A percentile compares a stretch with the other conserved stretches of the same genome.
phyloP scores from a whole-genome alignment of 2,888 invertebrate genomes.

The Microdon myrmicae region DNA sequence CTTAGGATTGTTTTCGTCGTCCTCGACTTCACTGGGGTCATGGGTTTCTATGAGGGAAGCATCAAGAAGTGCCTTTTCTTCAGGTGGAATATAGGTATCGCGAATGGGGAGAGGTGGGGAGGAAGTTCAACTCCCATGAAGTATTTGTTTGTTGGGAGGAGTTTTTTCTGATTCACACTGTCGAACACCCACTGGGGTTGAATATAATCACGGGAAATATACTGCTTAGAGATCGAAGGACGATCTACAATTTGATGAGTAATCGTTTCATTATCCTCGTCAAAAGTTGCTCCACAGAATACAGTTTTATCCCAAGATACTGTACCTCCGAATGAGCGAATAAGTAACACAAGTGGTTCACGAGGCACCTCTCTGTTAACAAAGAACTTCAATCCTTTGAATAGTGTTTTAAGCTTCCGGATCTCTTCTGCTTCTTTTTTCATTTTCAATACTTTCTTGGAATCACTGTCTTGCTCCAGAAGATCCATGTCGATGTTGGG shows the following conservation, averaged over 20 bases:
- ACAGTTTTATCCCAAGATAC: slow-evolving; percentile 94
- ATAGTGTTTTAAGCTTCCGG: slow-evolving; percentile 82
- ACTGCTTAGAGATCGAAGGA: slow-evolving; percentile 83
- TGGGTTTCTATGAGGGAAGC: slow-evolving; percentile 71
- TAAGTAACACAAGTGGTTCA: slow-evolving; percentile 91
- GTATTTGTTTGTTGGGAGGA: slow-evolving; percentile 92
- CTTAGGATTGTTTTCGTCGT: slow-evolving; percentile 58
- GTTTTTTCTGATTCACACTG: slow-evolving; percentile 85
- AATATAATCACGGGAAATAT: slow-evolving; percentile 89
- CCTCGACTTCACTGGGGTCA: slow-evolving; percentile 63
- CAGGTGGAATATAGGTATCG: slow-evolving; percentile 91
- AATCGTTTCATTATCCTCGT: slow-evolving; percentile 89
- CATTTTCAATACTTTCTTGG: slow-evolving; percentile 78
- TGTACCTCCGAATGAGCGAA: slow-evolving; percentile 92
- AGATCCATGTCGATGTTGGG: slow-evolving; percentile 67
- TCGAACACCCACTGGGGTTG: slow-evolving; percentile 99
- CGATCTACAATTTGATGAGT: slow-evolving; percentile 98
- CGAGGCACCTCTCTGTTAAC: slow-evolving; percentile 96
- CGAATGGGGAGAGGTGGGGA: slow-evolving; percentile 97
- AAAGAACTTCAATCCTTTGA: slow-evolving; percentile 91
- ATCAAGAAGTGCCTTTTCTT: slow-evolving; percentile 81
- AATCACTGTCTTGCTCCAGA: slow-evolving; percentile 69
- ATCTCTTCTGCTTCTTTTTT: slow-evolving; percentile 79
- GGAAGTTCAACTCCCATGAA: slow-evolving; percentile 90
- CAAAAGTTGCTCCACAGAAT: slow-evolving; percentile 87